Evolutionary conservation across 1,140 invertebrate genomes (phyloP), one percentile per base, ranked within the genome.

Genomic region (Octopus sinensis): DNA sequence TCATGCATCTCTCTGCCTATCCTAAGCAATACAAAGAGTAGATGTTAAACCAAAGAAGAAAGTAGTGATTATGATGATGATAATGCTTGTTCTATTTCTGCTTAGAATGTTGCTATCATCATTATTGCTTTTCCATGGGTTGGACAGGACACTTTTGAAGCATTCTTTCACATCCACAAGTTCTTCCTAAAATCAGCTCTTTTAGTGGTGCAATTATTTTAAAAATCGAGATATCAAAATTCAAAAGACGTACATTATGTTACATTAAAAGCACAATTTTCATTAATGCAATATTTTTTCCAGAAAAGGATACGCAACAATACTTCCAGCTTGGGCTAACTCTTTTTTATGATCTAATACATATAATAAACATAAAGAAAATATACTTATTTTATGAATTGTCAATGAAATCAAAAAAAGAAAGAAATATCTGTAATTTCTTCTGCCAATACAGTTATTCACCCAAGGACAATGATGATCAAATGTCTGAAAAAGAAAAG

Each of bases 391-490:
- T 96, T 99, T 99, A 91, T 99, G 98, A 88, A 98, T 93, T 87
- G 96, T 97, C 54, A 99, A 92, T 81, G 97, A 98, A 86, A 98
- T 93, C 54, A 99, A 94, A 91, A 99, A 99, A 92, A 98, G 96
- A 92, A 92, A 91, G 84, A 91, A 92, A 82, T 87, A 90, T 88
- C 98, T 93, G 91, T 99, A 99, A 92, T 99, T 99, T 85, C 98
- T 93, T 84, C 97, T 94, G 79, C 98, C 98, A 88, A 99, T 99
- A 91, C 98, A 99, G 91, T 99, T 99, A 92, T 99, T 99, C 85
- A 99, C 96, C 98, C 98, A 99, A 79, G 98, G 98, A 92, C 98
- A 99, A 92, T 99, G 98, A 93, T 99, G 98, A 92, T 99, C 98
- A 92, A 99, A 99, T 54, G 97, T 99, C 96, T 99, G 93, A 82